Percentiles rank a stretch among this genome's conserved stretches.
Evolutionary conservation across 2,797 vertebrate species (phyloP).

Genomic region (Poecilia gillii): DNA sequence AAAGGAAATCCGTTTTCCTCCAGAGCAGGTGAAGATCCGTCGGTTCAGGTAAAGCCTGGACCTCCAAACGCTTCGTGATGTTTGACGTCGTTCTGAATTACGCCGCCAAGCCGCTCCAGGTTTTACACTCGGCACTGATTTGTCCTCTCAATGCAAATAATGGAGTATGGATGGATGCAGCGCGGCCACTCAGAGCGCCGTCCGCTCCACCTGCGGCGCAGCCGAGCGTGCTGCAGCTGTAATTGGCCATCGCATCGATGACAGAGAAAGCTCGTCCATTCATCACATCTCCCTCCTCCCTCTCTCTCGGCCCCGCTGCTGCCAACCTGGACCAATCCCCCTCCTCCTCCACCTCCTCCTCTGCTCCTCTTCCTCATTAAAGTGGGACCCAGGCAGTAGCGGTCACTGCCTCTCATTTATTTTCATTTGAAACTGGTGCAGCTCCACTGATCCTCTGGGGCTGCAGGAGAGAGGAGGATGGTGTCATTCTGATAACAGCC

Average conservation of each 20-base stretch:
- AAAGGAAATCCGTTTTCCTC: slow-evolving; percentile 8
- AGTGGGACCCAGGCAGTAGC: slow-evolving; percentile 79
- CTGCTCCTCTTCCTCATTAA: slow-evolving; percentile 81
- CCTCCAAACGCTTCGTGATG: background rate
- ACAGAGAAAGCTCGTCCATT: slow-evolving; percentile 72
- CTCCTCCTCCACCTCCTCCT: slow-evolving; percentile 30
- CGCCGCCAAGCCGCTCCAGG: slow-evolving; percentile 37
- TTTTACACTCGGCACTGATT: slow-evolving; percentile 33
- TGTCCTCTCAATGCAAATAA: slow-evolving; percentile 67
- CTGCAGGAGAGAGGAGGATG: slow-evolving; percentile 67
- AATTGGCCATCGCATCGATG: slow-evolving; percentile 77
- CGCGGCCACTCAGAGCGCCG: slow-evolving; percentile 50
- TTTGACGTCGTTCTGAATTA: slow-evolving; percentile 25
- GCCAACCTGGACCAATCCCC: slow-evolving; percentile 48
- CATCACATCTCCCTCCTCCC: slow-evolving; percentile 60
- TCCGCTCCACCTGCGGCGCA: slow-evolving; percentile 72
- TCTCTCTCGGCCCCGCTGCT: slow-evolving; percentile 34
- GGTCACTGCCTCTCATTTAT: slow-evolving; percentile 87
- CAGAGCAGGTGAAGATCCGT: background rate
- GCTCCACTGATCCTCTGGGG: slow-evolving; percentile 79
- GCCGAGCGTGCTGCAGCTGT: slow-evolving; percentile 67
- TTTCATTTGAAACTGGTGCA: slow-evolving; percentile 84
- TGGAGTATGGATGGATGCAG: slow-evolving; percentile 58
- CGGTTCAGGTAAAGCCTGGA: background rate
- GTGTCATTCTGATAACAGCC: slow-evolving; percentile 79